Evolutionary conservation across 2,113 vertebrate species (phyloP).

Genomic region (Ailuropoda melanoleuca): DNA sequence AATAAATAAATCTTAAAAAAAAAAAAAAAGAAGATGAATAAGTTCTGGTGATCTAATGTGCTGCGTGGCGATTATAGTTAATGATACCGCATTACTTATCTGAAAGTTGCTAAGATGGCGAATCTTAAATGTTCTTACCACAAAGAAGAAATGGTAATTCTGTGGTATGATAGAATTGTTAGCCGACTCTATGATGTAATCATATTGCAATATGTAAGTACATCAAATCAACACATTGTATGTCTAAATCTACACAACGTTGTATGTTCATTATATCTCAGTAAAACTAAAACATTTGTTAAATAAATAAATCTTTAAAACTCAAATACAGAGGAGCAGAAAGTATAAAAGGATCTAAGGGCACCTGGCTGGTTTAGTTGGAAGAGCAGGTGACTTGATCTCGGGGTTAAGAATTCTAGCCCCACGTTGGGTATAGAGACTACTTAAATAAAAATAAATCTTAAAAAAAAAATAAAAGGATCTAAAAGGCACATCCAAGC

Average conservation of each 20-base stretch:
- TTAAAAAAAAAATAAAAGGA: neutral
- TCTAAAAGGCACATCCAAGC: neutral
- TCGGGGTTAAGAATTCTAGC: no score
- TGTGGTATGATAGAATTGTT: neutral
- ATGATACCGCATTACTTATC: neutral
- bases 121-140: neutral
- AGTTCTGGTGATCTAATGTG: neutral
- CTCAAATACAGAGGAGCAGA: neutral
- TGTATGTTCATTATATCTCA: neutral
- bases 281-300: neutral
- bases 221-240: neutral
- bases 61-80: neutral
- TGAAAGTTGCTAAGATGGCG: neutral
- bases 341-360: neutral
- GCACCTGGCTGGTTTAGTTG: no score
- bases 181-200: neutral
- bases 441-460: no score
- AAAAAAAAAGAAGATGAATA: neutral
- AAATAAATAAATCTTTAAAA: neutral
- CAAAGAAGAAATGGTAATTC: neutral
- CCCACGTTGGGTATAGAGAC: no score
- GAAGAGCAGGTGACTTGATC: no score
- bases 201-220: neutral
- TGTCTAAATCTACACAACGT: neutral
- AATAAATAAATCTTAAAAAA: no score